Base-by-base conservation (phyloP, 53 echinoderm and acorn worm species). In the Apostichopus leukothele region DNA sequence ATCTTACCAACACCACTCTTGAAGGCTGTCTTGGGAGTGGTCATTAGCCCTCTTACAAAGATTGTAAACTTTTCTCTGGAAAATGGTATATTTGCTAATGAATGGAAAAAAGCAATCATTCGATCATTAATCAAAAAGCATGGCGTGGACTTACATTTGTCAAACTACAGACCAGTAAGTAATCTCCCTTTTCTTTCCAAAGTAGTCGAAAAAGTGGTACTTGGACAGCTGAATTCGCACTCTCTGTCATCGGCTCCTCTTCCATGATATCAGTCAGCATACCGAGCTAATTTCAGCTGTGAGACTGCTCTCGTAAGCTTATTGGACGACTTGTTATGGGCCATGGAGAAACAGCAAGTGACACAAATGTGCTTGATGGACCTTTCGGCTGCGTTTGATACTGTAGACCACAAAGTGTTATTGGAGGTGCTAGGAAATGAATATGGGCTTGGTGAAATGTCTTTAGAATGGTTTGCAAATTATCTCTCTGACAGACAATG, bases 251-350 rank as follows among this genome's bases (percentile, higher is more conserved):
- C 9, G 13, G 75, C 22, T 3, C 75, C 86, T 9, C 86, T 86
- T n/a, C 86, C 86, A 50, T 59, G 25, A 5, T 86, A 86, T 23
- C 86, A 86, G 50, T 25, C 25, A 67, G 86, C 66, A 23, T 86
- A 67, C 23, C 86, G 66, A 12, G 19, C 21, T 14, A 20, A 18
- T 18, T 19, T 13, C 50, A 86, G 86, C 86, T 53, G 59, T 9
- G 68, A 86, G 50, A 86, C 86, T 14, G 86, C 86, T 25, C 68
- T 86, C 20, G 86, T 86, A 5, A 86, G 54, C 10, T 23, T 86
- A 5, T 68, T 57, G 19, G 54, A 86, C 14, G 86, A 86, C 71
- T 22, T 61, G 21, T 71, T 86, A 5, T 51, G 50, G 77, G 16
- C 5, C 26, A 76, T 76, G 77, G 77, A 76, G 7, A 16, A 16